Base-by-base conservation (phyloP, 2,888 invertebrate species). In the Polydrusus pterygomalis region DNA sequence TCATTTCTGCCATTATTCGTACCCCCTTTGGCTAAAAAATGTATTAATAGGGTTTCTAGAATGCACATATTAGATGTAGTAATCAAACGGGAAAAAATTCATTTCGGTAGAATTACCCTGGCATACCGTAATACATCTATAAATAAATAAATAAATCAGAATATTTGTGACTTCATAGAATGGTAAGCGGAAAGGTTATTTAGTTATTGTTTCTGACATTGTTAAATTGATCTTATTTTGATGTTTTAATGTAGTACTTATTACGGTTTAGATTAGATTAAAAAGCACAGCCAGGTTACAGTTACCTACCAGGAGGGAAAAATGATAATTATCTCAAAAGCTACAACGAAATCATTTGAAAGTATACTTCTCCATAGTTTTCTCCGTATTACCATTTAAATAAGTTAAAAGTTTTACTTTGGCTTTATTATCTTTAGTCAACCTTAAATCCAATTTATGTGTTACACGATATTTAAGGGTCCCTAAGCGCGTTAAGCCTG, bases 391-490 rank as follows among this genome's bases (percentile, higher is more conserved):
- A 15, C 9, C 47, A 63, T 63, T 40, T 54, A 20, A 25, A 54
- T 54, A 25, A 30, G 5, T 18, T 58, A 11, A 60, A 60, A 17
- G 15, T 38, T 38, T 18, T 9, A 17, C 17, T 38, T 3, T 15
- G 11, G 15, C 10, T 38, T 60, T 60, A 17, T 18, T 60, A 38
- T 34, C 15, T 38, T 18, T 18, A 56, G 8, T 56, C n/a, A 56
- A 60, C 17, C 17, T 60, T 3, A 60, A 60, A 38, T 8, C 7
- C 47, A 70, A 70, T 70, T 70, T 47, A 58, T 60, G 60, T 10
- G 17, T 34, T 18, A 70, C 51, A 49, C 20, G 38, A 15, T 34
- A 34, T 30, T 54, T 54, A 54, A 54, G n/a, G 54, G 30, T 30
- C 30, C 56, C 54, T n/a, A 54, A 25, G 54, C 25, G 54, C 25